Percentiles rank a stretch among this genome's conserved stretches.
Evolutionary conservation across 2,888 invertebrate species (phyloP).

Genomic region (Lordiphosa fenestrarum): DNA sequence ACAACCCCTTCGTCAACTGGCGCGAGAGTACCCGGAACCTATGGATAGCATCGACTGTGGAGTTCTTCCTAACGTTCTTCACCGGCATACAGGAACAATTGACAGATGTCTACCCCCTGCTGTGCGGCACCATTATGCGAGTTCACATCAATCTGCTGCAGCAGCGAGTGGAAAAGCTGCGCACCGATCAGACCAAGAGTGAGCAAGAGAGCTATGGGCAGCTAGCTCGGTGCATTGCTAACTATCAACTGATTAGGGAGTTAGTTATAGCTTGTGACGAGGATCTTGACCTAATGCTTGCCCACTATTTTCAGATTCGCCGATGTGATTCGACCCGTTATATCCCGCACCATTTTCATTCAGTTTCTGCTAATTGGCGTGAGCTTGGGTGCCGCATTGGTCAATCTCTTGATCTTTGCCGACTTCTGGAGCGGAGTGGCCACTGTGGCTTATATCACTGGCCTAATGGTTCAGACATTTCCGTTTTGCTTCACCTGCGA

Average conservation of each 20-base stretch:
- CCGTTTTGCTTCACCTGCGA: conserved; percentile 31
- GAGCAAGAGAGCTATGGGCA: neutral
- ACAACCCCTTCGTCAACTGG: conserved; percentile 4
- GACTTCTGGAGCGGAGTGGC: conserved; percentile 11
- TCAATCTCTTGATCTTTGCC: conserved; percentile 20
- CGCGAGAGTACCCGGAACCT: neutral
- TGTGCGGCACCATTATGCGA: neutral
- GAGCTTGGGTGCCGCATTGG: conserved; percentile 18
- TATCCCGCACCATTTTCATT: conserved; percentile 20
- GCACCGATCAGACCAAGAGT: neutral
- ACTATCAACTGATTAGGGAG: neutral
- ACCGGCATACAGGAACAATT: conserved; percentile 1
- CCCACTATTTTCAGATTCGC: neutral
- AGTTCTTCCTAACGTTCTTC: neutral
- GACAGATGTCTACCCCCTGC: neutral
- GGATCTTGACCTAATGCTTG: neutral
- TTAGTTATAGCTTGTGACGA: rapidly evolving
- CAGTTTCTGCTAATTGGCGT: conserved; percentile 28
- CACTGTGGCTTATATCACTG: conserved; percentile 5
- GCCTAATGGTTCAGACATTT: conserved; percentile 22
- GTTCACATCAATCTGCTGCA: conserved; percentile 8
- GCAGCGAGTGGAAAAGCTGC: conserved; percentile 22
- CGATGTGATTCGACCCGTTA: conserved; percentile 15
- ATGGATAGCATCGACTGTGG: conserved; percentile 3
- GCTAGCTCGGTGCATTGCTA: neutral